Evolutionary conservation across 2,888 invertebrate genomes (phyloP).

Genomic region (Epinotia nisella): DNA sequence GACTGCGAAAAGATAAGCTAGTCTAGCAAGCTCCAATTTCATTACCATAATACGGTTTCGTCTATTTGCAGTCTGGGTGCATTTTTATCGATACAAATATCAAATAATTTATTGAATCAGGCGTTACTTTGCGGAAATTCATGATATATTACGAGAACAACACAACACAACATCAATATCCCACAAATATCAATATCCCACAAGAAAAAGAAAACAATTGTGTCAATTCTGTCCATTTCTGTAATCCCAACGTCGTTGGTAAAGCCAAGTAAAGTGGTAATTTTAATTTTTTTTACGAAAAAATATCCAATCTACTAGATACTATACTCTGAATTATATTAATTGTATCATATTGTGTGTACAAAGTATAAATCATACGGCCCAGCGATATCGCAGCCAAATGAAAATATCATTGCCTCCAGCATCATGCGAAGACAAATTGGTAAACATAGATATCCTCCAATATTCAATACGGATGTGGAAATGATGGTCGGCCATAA

Average conservation of each 20-base stretch:
- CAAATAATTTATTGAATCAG: too few species aligned
- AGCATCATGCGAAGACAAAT: slow-evolving; percentile 19
- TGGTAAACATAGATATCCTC: slow-evolving; percentile 40
- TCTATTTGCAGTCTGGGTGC: not conserved
- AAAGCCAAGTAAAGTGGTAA: too few species aligned
- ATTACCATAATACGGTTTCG: slow-evolving; percentile 1
- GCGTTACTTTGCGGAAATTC: too few species aligned
- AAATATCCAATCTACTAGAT: not conserved
- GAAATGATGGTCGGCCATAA: slow-evolving; percentile 46
- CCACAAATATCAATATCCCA: not conserved
- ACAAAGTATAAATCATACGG: not conserved
- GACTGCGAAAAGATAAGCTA: not conserved
- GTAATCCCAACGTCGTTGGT: not conserved
- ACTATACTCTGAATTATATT: not conserved
- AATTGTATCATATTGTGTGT: too few species aligned
- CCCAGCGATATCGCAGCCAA: not conserved
- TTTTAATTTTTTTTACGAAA: not conserved
- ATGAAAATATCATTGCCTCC: slow-evolving; percentile 3
- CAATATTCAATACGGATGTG: slow-evolving; percentile 50
- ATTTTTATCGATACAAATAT: not conserved
- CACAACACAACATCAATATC: too few species aligned
- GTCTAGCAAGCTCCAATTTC: not conserved
- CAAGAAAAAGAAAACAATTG: not conserved
- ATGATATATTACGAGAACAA: too few species aligned
- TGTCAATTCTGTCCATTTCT: not conserved